Base-by-base conservation (phyloP, 2,113 vertebrate species). In the Gadus macrocephalus region DNA sequence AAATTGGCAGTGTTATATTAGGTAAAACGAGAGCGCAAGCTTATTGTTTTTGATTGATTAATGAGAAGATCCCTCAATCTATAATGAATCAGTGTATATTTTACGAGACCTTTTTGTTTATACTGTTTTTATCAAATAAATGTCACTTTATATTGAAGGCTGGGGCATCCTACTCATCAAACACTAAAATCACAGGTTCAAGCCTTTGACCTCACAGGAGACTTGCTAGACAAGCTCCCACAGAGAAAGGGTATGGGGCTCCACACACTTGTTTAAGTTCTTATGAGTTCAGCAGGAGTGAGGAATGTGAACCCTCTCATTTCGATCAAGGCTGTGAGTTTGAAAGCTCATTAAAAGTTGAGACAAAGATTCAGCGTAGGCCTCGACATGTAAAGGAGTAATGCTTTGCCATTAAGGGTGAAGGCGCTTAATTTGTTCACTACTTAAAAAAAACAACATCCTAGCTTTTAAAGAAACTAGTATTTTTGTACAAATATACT, bases 221-320 rank as follows among this genome's bases (percentile, higher is more conserved):
- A 61, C 68, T 79, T 71, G 15, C 67, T 55, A 76, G 74, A 75
- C 73, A 80, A 75, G 79, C 76, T 68, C 72, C 71, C 68, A 69
- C 73, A 68, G 69, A 62, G 75, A 62, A 72, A 73, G 19, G 64
- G 56, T 71, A 83, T 71, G 80, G 70, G 78, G 85, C 64, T 80
- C 69, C 67, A 74, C 77, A 80, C 85, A 81, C 78, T 86, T 75
- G 86, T 81, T 88, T 86, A 84, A 81, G 83, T 83, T 87, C 87
- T 89, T 87, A 85, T 84, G 83, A 88, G 86, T 85, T 83, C 79
- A 81, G 83, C 81, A 76, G 71, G 75, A 76, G 83, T 83, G 67
- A 86, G 87, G 89, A 91, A 91, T 90, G 84, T 89, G 84, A 88
- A 87, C 88, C 86, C 79, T 88, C 72, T 76, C 87, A 59, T 75